Percentiles rank a stretch among this genome's conserved stretches.
These are phyloP conservation scores for Cydia fagiglandana DNA, from an alignment of 1,140 invertebrate genomes.

Conservation along the genomic window DNA sequence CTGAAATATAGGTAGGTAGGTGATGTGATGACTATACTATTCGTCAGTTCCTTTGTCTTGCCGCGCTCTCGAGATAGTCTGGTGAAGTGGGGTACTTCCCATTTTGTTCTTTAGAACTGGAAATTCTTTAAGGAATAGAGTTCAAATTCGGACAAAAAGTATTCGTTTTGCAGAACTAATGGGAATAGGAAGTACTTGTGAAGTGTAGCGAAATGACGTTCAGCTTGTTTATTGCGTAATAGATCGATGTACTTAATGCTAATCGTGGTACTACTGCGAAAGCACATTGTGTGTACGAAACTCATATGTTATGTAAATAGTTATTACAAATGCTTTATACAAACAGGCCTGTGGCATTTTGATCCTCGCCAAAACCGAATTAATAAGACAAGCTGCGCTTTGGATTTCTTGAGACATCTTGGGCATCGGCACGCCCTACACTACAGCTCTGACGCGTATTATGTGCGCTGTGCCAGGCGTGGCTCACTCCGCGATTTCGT, in stretches of 20 bases:
- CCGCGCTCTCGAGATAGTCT: slow-evolving; percentile 4
- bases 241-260: neutral
- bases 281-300: too few species aligned
- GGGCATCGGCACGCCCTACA: too few species aligned
- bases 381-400: too few species aligned
- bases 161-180: neutral
- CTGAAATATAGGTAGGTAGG: neutral
- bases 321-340: neutral
- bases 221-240: neutral
- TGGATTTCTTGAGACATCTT: too few species aligned
- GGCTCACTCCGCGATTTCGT: too few species aligned
- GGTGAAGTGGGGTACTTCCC: neutral
- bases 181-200: neutral
- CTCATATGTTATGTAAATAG: neutral
- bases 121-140: neutral
- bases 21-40: slow-evolving; percentile 7
- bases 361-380: too few species aligned
- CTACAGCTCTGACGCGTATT: too few species aligned
- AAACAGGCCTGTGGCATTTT: neutral
- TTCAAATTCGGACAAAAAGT: neutral
- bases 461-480: too few species aligned
- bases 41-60: neutral
- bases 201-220: neutral
- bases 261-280: neutral
- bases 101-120: slow-evolving; percentile 1